Evolutionary conservation across 2,113 vertebrate species (phyloP), one percentile per base, ranked within the genome.

Genomic region (Albula glossodonta): DNA sequence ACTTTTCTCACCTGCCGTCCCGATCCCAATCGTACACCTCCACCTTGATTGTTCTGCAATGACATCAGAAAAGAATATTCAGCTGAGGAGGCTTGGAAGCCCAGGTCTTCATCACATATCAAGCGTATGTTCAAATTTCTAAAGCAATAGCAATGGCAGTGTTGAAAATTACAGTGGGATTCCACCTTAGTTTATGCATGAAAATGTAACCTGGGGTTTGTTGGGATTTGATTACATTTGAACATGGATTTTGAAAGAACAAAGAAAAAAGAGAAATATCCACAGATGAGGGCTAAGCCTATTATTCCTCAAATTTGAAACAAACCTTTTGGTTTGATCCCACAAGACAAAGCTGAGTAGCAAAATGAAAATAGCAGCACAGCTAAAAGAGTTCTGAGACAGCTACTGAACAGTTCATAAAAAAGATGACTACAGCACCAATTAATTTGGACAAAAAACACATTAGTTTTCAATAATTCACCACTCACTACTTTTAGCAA

Each of bases 21-120:
- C 98, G 93, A 83, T 99, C 97, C 98, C 98, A 99, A 89, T 99
- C 98, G 0, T 99, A 98, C 22, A 99, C 96, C 90, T 99, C 98
- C 91, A 98, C 97, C 86, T 98, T 99, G 94, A 99, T 99, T 80
- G 97, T 96, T 92, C 97, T 99, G 95, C 2, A 87, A 77, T 78
- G 94, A 85, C 84, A 49, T n/a, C 50, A 86, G 17, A 79, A 87
- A 9, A 89, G n/a, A 87, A 80, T 56, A 10, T 74, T 5, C 53
- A 56, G 53, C 53, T 56, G 12, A 1, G 12, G 53, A 70, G 63
- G 63, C 17, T 22, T 70, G 4, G 31, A 19, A 53, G 25, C 3
- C 50, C 9, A 78, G 15, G 77, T 80, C n/a, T 41, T 85, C 31
- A 7, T n/a, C 70, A 74, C n/a, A 74, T 74, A 22, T 74, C 10